Conservation (phyloP, 53 echinoderm and acorn worm genomes). For the Pentamera pediparva region DNA sequence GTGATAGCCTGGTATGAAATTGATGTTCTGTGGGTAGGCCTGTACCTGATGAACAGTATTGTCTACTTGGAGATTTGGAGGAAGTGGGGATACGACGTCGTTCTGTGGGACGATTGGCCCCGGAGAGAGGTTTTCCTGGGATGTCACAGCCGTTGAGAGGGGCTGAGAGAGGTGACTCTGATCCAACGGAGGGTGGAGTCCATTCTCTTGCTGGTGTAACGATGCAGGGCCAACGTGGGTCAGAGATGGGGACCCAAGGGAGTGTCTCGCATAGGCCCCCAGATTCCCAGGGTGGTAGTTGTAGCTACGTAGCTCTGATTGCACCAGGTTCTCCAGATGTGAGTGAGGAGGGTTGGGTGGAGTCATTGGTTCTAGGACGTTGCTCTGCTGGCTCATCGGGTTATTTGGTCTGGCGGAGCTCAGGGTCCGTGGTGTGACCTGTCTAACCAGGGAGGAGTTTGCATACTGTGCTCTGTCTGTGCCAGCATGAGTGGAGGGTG, state of each 20-base stretch:
- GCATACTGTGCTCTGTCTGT: conserved; percentile 4
- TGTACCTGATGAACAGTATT: conserved; percentile 9
- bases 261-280: neutral
- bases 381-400: neutral
- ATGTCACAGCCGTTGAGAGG: neutral
- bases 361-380: neutral
- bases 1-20: conserved; percentile 12
- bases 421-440: neutral
- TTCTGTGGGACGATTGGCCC: conserved; percentile 14
- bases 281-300: neutral
- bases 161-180: neutral
- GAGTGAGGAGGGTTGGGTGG: neutral
- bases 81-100: neutral
- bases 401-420: neutral
- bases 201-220: conserved; percentile 12
- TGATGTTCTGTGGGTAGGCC: conserved; percentile 10
- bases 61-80: conserved; percentile 16
- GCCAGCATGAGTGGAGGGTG: no score
- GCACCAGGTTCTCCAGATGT: neutral
- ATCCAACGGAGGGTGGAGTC: neutral
- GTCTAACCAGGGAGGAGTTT: neutral
- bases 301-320: neutral
- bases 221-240: neutral
- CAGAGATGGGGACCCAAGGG: neutral
- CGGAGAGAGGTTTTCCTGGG: conserved; percentile 7